Conservation (phyloP, 2,888 invertebrate genomes). For the Nomada flava region DNA sequence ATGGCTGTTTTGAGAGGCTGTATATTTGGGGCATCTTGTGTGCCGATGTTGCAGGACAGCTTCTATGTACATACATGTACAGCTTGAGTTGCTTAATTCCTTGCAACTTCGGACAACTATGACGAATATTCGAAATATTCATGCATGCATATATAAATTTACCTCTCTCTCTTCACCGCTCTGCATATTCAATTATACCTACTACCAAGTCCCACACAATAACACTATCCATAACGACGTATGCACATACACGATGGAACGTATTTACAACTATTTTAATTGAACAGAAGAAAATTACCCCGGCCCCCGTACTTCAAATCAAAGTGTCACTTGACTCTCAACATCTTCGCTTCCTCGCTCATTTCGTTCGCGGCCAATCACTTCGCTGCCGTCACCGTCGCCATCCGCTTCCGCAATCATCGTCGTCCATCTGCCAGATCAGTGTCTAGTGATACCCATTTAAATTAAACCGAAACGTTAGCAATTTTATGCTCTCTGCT, state of each 20-base stretch:
- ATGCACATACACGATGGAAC: too few species aligned
- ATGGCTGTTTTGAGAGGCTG: background rate
- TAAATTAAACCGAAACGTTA: constrained; percentile 18
- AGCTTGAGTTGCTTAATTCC: too few species aligned
- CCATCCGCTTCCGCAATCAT: background rate
- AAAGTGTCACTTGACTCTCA: background rate
- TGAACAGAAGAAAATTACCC: background rate
- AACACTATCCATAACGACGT: too few species aligned
- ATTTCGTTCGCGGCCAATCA: background rate
- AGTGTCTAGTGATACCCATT: background rate
- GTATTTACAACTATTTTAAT: too few species aligned
- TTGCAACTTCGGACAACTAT: too few species aligned
- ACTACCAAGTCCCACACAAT: too few species aligned
- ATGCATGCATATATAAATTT: too few species aligned
- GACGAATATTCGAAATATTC: too few species aligned
- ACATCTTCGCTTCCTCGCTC: background rate
- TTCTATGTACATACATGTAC: too few species aligned
- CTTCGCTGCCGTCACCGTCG: background rate
- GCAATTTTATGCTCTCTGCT: constrained; percentile 40
- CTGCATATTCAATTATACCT: too few species aligned
- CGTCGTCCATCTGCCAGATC: background rate
- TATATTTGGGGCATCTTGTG: background rate
- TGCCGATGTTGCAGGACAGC: background rate
- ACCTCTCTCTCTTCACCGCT: too few species aligned
- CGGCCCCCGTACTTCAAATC: background rate